Evolutionary conservation across 2,888 invertebrate genomes (phyloP), one percentile per base, ranked within the genome.

Genomic region (Scaptomyza parva): DNA sequence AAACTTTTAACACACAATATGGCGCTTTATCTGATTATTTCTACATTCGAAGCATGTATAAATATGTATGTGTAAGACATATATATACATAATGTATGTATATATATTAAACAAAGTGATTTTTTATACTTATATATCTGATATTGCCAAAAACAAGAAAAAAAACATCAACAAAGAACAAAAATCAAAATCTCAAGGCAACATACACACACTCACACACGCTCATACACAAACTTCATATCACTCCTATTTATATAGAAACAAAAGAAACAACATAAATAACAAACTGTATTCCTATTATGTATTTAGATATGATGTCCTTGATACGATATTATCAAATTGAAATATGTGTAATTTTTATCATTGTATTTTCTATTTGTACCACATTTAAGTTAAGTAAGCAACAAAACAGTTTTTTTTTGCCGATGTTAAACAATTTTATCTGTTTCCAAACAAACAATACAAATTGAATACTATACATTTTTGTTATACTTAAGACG

Each of bases 221-320:
- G 24, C 45, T 30, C 14, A 48, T 40, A 51, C 28, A 40, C 44
- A 24, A 35, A 57, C 67, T 76, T 86, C 82, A 86, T 82, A 82
- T 82, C 78, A 82, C 67, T 83, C 84, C 84, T 86, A 78, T 77
- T 83, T 60, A 75, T 45, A 60, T 45, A 22, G 6, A 41, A 6
- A 41, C 5, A 40, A 20, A 12, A 30, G 7, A 43, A 26, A 17
- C 50, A 70, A 72, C 50, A 64, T 57, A 44, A 61, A 60, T 64
- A 51, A 83, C 63, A 61, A 81, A 85, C 78, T 86, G 86, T 86
- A 82, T 82, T 82, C 82, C 82, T 82, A 82, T 76, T 81, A 79
- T 75, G 43, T 76, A 76, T 70, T 75, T 69, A 81, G 66, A 81
- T 64, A 58, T 47, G 59, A 39, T 39, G 43, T 72, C 58, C 26